Evolutionary conservation across 2,888 invertebrate genomes (phyloP).

Genomic region (Cantharis flavilabris): DNA sequence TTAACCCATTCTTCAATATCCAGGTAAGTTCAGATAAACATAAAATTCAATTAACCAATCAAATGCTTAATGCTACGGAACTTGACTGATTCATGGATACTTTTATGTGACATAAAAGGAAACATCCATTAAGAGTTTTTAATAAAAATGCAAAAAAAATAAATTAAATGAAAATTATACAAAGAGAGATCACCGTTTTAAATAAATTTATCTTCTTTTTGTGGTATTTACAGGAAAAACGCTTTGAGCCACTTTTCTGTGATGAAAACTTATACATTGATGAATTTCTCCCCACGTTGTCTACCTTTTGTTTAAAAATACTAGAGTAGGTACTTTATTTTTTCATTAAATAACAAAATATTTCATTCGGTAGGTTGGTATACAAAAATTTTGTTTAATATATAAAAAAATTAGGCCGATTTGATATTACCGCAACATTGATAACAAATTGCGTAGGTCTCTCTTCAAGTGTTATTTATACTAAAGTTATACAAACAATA

Average conservation of each 20-base stretch:
- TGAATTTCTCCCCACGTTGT: not conserved
- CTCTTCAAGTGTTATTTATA: not conserved
- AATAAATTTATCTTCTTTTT: not conserved
- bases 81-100: not conserved
- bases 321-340: not conserved
- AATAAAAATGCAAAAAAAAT: not conserved
- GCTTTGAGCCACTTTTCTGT: not conserved
- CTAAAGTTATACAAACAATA: not conserved
- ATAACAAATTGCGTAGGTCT: not conserved
- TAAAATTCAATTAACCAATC: not conserved
- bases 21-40: not conserved
- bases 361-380: too few species aligned
- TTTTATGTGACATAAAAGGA: not conserved
- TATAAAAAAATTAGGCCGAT: not conserved
- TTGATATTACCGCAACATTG: not conserved
- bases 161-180: not conserved
- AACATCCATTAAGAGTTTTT: not conserved
- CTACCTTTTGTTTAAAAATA: not conserved
- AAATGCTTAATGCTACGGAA: not conserved
- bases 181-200: not conserved
- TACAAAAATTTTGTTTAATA: too few species aligned
- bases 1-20: not conserved
- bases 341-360: not conserved
- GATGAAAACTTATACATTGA: not conserved
- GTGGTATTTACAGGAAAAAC: not conserved